Evolutionary conservation across 2,888 invertebrate species (phyloP), one percentile per base, ranked within the genome.

Genomic region (Troglohyphantes excavatus): DNA sequence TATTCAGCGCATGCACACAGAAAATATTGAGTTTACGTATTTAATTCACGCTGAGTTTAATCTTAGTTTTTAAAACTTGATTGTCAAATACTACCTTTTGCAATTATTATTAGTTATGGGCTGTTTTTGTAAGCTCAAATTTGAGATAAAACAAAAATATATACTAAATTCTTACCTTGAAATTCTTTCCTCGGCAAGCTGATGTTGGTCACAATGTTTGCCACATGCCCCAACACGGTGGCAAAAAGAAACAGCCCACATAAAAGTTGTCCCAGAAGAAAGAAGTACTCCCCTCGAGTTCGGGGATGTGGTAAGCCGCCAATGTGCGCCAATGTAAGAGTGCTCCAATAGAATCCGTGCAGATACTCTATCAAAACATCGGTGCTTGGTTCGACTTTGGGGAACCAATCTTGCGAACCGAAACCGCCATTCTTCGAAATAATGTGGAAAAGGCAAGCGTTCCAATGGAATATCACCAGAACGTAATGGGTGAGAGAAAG

Each of bases 261-360:
- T 92, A 99, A 95, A 93, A 98, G 95, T 94, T 99, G 98, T 92
- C 96, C 95, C 94, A 98, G 98, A 94, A 98, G 97, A 95, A 98
- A 99, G 92, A 98, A 95, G 94, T 98, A 98, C 94, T 98, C 98
- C 92, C 97, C 96, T 94, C 98, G 98, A 94, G 97, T 98, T 92
- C 97, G 95, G 91, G 98, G 98, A 93, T 97, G 95, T 76, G 98
- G 98, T 93, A 98, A 94, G 93, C 97, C 97, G 92, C 98, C 98
- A 93, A 98, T 98, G 91, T 98, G 98, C 86, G 98, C 98, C 92
- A 99, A 95, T 92, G 98, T 98, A 94, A 98, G 94, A 92, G 98
- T 98, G 94, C 98, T 98, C 98, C 98, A 98, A 94, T 99, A 99
- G 94, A 98, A 98, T 95, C 98, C 98, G 95, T 98, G 98, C 93